Percentiles rank a stretch among this genome's conserved stretches.
Evolutionary conservation across 2,113 vertebrate species (phyloP).

Genomic region (Coreoperca whiteheadi): DNA sequence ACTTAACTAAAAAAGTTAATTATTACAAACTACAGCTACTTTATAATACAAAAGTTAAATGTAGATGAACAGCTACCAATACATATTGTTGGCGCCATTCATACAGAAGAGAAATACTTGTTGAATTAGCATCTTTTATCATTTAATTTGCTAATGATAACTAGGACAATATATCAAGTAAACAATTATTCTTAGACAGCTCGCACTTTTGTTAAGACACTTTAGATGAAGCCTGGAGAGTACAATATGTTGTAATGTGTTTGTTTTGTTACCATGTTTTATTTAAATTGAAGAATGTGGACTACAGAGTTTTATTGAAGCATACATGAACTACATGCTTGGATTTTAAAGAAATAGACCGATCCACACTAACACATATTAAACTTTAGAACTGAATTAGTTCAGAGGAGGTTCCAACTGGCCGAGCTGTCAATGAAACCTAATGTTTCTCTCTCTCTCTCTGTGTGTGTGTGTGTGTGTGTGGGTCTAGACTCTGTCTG

Average conservation of each 20-base stretch:
- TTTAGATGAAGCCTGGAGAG: too few relatives aligned
- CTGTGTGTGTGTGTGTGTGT: slow-evolving; percentile 28
- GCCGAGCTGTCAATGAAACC: not conserved
- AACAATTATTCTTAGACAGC: too few relatives aligned
- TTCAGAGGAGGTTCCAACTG: not conserved
- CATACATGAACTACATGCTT: not conserved
- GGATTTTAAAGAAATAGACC: not conserved
- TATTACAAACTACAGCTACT: too few relatives aligned
- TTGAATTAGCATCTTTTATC: not conserved
- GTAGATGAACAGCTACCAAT: too few relatives aligned
- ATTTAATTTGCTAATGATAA: not conserved
- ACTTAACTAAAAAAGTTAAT: not conserved
- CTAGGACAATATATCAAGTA: too few relatives aligned
- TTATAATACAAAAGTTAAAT: too few relatives aligned
- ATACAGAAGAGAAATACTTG: too few relatives aligned
- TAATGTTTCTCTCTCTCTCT: not conserved
- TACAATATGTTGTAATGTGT: not conserved
- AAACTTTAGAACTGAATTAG: not conserved
- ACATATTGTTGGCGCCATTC: too few relatives aligned
- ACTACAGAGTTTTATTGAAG: not conserved
- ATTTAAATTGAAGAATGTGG: too few relatives aligned
- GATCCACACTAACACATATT: not conserved
- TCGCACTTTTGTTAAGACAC: too few relatives aligned
- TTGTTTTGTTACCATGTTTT: not conserved
- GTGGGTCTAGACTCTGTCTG: slow-evolving; percentile 87